These are phyloP conservation scores for Chouioia cunea DNA, from an alignment of 2,888 invertebrate species.

Conservation along the genomic window DNA sequence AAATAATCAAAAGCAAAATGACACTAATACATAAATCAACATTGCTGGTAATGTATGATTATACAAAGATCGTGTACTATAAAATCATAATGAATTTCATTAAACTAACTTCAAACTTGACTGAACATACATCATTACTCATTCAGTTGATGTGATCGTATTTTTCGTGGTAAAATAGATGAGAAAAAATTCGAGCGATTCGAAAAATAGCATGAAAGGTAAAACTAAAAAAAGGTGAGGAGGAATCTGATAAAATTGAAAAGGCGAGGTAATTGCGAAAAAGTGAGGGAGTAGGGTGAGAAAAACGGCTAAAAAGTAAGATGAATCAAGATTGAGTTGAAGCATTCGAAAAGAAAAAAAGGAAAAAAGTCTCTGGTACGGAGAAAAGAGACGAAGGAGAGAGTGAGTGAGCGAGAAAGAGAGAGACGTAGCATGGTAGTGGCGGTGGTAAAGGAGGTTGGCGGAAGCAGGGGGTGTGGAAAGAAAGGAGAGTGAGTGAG, in stretches of 20 bases:
- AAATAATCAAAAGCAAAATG: no score
- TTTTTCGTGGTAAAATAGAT: neutral
- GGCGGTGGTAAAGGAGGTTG: neutral
- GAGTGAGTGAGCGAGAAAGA: constrained; percentile 40
- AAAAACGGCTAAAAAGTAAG: constrained; percentile 39
- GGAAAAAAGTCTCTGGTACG: neutral
- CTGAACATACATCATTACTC: no score
- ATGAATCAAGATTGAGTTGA: constrained; percentile 41
- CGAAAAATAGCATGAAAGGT: constrained; percentile 10
- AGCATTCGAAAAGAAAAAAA: constrained; percentile 9
- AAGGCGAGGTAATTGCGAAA: constrained; percentile 46
- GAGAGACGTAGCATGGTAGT: no score
- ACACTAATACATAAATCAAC: no score
- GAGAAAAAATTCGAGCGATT: constrained; percentile 4
- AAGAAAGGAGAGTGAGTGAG: constrained; percentile 4
- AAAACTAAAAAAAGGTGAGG: constrained; percentile 33
- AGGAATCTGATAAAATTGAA: constrained; percentile 41
- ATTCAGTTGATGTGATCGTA: no score
- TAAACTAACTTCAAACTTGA: no score
- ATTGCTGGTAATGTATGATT: no score
- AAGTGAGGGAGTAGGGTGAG: constrained; percentile 34
- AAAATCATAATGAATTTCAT: no score
- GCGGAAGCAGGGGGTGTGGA: neutral
- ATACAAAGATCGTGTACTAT: no score
- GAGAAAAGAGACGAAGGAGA: constrained; percentile 19